phyloP scores from a whole-genome alignment of 2,797 vertebrate species.

The Epinephelus awoara region DNA sequence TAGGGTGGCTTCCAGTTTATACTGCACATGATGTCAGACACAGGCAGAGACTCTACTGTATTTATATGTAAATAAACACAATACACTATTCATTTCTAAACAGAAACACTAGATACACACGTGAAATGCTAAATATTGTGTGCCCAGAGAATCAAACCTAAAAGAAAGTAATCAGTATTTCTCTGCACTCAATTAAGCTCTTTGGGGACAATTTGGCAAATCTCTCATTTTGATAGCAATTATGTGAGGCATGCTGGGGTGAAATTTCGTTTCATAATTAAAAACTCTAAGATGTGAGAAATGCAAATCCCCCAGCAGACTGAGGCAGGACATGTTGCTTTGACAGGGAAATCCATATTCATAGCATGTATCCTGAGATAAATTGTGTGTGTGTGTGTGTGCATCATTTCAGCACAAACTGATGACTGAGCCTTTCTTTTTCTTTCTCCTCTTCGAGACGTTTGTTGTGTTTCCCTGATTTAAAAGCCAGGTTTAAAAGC shows the following conservation, averaged over 20 bases:
- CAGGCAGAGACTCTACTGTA: neutral
- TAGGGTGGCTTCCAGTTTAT: neutral
- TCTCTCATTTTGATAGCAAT: slow-evolving; percentile 69
- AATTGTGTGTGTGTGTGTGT: slow-evolving; percentile 4
- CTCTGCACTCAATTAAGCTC: slow-evolving; percentile 47
- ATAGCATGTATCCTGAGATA: slow-evolving; percentile 31
- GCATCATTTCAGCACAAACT: slow-evolving; percentile 28
- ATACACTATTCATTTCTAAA: neutral
- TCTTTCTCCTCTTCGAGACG: neutral
- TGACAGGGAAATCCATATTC: slow-evolving; percentile 62
- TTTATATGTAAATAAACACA: neutral
- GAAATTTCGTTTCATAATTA: slow-evolving; percentile 67
- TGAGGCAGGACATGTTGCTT: slow-evolving; percentile 34
- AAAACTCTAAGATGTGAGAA: slow-evolving; percentile 66
- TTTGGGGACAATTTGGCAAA: slow-evolving; percentile 66
- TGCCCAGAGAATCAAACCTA: slow-evolving; percentile 20
- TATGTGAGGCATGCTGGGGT: slow-evolving; percentile 45
- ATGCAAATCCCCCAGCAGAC: slow-evolving; percentile 65
- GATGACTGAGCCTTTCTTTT: slow-evolving; percentile 25
- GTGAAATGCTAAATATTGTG: slow-evolving; percentile 12
- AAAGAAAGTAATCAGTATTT: slow-evolving; percentile 35
- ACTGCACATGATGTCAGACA: neutral
- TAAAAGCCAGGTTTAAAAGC: neutral
- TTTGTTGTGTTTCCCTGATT: slow-evolving; percentile 33
- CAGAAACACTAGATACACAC: slow-evolving; percentile 19